Base-by-base conservation (phyloP, 2,113 vertebrate species). In the Sturnus vulgaris region DNA sequence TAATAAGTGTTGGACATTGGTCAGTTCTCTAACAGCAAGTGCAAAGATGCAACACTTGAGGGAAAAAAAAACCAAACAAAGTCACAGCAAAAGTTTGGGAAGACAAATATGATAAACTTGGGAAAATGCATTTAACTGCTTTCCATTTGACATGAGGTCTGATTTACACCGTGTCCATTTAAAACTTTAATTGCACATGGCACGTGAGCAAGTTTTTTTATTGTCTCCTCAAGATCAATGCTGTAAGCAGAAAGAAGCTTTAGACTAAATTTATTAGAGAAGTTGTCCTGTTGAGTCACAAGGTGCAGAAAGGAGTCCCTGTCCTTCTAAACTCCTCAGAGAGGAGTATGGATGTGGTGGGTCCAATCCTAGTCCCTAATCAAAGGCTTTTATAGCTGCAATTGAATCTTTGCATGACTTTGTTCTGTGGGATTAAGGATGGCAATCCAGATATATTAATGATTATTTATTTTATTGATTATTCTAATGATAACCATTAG, bases 211-310 rank as follows among this genome's bases (percentile, higher is more conserved):
- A 53, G 17, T 4, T 39, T 82, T 77, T 86, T 4, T n/a, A 30
- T 56, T 65, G 40, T 14, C 14, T 86, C 18, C 35, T 69, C 42
- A 73, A 53, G n/a, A 27, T 55, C 8, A 60, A 9, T 35, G 61
- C 40, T 76, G 25, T 37, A 17, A 82, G n/a, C 39, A 69, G 87
- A 69, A 55, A 52, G 47, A 76, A 61, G 17, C 47, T 61, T 55
- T 40, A 40, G 11, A 11, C 24, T 31, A 13, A 55, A 14, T 47
- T 76, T 22, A 15, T 15, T 40, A 35, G 40, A 69, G 69, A 68
- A 66, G 4, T 7, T 46, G 6, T 55, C 25, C 40, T 76, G 14
- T 23, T 35, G 70, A 60, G 16, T 15, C 28, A 22, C 0, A 0
- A 61, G 55, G 53, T 53, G 11, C 30, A 60, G 61, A 82, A 60